Percentiles rank a stretch among this genome's conserved stretches.
Conservation (phyloP, 1,140 invertebrate species). For the Bombyx mandarina region DNA sequence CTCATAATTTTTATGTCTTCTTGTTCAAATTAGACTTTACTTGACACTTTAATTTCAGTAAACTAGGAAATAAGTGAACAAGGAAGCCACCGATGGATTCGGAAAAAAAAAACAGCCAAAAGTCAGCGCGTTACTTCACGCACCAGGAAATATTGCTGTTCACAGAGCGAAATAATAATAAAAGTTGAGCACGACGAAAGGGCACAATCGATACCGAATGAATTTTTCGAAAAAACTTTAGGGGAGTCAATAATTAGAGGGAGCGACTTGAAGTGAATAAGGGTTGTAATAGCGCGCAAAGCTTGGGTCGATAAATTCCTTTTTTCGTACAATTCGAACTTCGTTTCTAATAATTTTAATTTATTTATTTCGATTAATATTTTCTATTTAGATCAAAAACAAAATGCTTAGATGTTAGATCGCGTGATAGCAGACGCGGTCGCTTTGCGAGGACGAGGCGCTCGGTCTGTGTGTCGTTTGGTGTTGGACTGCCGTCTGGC, state of each 20-base stretch:
- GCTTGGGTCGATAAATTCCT: slow-evolving; percentile 51
- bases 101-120: slow-evolving; percentile 8
- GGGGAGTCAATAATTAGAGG: slow-evolving; percentile 64
- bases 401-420: neutral
- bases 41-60: slow-evolving; percentile 25
- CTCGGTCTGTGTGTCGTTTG: slow-evolving; percentile 47
- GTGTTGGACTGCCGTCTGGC: slow-evolving; percentile 46
- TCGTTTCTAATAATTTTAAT: neutral
- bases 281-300: slow-evolving; percentile 50
- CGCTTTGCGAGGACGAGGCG: slow-evolving; percentile 39
- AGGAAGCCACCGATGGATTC: slow-evolving; percentile 18
- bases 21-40: slow-evolving; percentile 22
- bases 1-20: slow-evolving; percentile 42
- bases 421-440: slow-evolving; percentile 13
- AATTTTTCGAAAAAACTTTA: slow-evolving; percentile 53
- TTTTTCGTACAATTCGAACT: slow-evolving; percentile 25
- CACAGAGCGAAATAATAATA: slow-evolving; percentile 34
- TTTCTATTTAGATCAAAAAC: neutral
- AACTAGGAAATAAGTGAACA: slow-evolving; percentile 20
- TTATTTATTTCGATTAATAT: neutral
- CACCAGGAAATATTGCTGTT: slow-evolving; percentile 11
- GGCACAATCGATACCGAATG: slow-evolving; percentile 36
- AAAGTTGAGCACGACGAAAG: slow-evolving; percentile 46
- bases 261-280: slow-evolving; percentile 55
- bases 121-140: slow-evolving; percentile 10